Base-by-base conservation (phyloP, 2,888 invertebrate genomes). In the Pollenia amentaria region DNA sequence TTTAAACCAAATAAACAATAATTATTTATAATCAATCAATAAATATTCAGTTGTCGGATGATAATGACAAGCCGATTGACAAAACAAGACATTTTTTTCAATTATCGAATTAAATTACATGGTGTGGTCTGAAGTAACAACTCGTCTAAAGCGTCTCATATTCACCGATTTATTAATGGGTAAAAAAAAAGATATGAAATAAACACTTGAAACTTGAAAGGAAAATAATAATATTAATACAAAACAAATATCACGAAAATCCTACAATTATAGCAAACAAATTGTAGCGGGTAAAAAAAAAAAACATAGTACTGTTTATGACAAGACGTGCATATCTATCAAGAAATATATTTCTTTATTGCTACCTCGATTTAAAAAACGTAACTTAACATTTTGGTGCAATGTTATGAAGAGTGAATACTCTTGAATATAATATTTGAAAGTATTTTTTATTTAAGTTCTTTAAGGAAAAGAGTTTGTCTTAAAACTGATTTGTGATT, bases 81-180 rank as follows among this genome's bases (percentile, higher is more conserved):
- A 42, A 7, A 44, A 53, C 55, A 57, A 57, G 38, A 78, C 14
- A 69, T 48, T 55, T 53, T 6, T 38, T 44, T 42, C 8, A 10
- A 64, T 76, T 55, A 79, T 75, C 46, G 51, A 42, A 70, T 78
- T 78, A 48, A 79, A 79, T 84, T 80, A 70, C 69, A 40, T 67
- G 46, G 44, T 53, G 40, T 44, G 48, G 16, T 64, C 21, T 73
- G 12, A 42, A 84, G 7, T 65, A 10, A 62, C 51, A 72, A 9
- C 57, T 57, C 44, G 48, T 42, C 2, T 46, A n/a, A 48, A 10
- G 18, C n/a, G 16, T 65, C 53, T 70, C 55, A 79, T 48, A 76
- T 70, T 55, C 16, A 57, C 57, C 14, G 65, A 16, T 57, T 67
- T 70, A 38, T 76, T 85, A 55, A 62, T 16, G 9, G 57, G 46